phyloP scores from a whole-genome alignment of 1,140 invertebrate genomes.

The Drosophila saltans region DNA sequence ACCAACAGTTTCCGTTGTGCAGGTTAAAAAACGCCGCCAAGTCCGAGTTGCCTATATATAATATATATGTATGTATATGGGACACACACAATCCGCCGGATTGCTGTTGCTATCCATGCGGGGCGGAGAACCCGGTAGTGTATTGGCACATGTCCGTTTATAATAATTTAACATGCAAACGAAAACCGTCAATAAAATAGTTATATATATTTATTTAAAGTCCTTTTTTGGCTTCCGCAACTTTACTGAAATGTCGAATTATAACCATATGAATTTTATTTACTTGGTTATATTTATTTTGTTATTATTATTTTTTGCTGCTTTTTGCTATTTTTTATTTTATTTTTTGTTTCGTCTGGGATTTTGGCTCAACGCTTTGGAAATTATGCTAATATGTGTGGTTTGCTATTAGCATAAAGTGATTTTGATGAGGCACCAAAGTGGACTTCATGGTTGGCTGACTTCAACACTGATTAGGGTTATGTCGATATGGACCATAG shows the following conservation, averaged over 20 bases:
- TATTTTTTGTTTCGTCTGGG: constrained; percentile 9
- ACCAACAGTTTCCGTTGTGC: constrained; percentile 71
- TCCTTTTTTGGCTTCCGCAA: constrained; percentile 39
- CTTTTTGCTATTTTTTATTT: too few species aligned
- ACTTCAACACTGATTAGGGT: constrained; percentile 72
- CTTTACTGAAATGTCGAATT: constrained; percentile 31
- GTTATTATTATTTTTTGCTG: too few species aligned
- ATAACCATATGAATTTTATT: constrained; percentile 51
- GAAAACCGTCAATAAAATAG: constrained; percentile 70
- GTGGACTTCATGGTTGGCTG: constrained; percentile 78
- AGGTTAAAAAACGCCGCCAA: constrained; percentile 17
- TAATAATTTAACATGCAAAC: constrained; percentile 71
- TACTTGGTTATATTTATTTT: not conserved
- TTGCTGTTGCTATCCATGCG: not conserved
- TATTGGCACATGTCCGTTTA: constrained; percentile 72
- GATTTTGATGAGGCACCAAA: constrained; percentile 79
- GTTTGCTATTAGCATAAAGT: constrained; percentile 73
- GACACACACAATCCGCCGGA: constrained; percentile 2
- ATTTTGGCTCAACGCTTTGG: constrained; percentile 30
- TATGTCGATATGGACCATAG: constrained; percentile 40
- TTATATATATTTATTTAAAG: constrained; percentile 60
- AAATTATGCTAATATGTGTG: constrained; percentile 72
- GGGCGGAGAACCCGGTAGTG: not conserved
- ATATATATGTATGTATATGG: constrained; percentile 41
- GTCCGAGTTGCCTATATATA: constrained; percentile 17